Evolutionary conservation across 2,113 vertebrate species (phyloP).

Genomic region (Hiodon tergisus): DNA sequence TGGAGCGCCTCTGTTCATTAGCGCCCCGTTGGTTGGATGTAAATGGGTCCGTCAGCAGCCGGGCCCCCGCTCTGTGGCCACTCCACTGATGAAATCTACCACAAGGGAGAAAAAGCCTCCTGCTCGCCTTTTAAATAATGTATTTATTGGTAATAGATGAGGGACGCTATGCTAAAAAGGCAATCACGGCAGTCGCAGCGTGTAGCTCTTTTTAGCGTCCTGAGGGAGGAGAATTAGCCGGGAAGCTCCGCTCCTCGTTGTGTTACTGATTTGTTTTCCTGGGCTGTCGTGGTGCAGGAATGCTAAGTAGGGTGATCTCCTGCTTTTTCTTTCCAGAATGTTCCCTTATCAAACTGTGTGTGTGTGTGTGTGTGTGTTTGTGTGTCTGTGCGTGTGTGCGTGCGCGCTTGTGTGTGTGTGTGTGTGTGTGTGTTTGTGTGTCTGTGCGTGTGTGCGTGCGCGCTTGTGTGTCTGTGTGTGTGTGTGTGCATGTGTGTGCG

Average conservation of each 20-base stretch:
- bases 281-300: conserved; percentile 14
- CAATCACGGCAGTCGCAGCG: conserved; percentile 51
- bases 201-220: neutral
- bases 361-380: neutral
- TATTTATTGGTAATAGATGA: conserved; percentile 80
- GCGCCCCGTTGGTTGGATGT: conserved; percentile 81
- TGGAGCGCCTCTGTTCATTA: conserved; percentile 80
- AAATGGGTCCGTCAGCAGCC: conserved; percentile 75
- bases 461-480: neutral
- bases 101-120: conserved; percentile 12
- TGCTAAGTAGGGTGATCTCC: conserved; percentile 17
- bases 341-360: neutral
- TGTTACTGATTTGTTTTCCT: conserved; percentile 24
- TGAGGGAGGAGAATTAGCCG: conserved; percentile 20
- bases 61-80: conserved; percentile 69
- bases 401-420: neutral
- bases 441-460: neutral
- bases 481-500: neutral
- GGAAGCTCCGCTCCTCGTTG: conserved; percentile 17
- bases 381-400: neutral
- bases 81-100: conserved; percentile 74
- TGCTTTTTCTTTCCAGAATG: neutral
- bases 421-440: neutral
- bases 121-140: conserved; percentile 66
- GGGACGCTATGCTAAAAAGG: conserved; percentile 79